phyloP scores from a whole-genome alignment of 1,140 invertebrate genomes.

The Leucophenga varia region DNA sequence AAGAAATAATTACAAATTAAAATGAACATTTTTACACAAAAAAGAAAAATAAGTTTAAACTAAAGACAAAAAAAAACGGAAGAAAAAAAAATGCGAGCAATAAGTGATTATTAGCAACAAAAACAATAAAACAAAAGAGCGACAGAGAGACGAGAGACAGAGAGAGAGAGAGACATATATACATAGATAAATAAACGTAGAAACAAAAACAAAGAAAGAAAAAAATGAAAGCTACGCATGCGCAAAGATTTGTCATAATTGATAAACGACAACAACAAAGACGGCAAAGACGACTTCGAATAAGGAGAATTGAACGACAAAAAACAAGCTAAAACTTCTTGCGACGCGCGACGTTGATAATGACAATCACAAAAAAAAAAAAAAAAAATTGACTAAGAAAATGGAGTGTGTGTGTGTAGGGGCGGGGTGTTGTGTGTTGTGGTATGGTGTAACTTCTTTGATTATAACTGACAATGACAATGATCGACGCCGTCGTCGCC shows the following conservation, averaged over 20 bases:
- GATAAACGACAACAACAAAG: slow-evolving; percentile 32
- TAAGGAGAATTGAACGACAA: slow-evolving; percentile 1
- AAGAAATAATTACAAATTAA: slow-evolving; percentile 52
- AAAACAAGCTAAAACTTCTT: not conserved
- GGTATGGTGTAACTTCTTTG: no score
- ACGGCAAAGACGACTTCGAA: no score
- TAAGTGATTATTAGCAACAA: no score
- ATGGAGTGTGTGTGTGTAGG: no score
- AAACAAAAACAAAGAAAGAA: no score
- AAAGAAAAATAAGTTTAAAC: slow-evolving; percentile 18
- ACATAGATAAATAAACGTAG: no score
- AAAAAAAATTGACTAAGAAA: no score
- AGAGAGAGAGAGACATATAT: slow-evolving; percentile 16
- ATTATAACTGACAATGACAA: no score
- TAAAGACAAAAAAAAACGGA: slow-evolving; percentile 7
- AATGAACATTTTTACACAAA: slow-evolving; percentile 50
- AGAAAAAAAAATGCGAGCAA: slow-evolving; percentile 7
- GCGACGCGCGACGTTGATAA: not conserved
- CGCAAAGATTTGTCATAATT: slow-evolving; percentile 56
- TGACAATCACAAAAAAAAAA: not conserved
- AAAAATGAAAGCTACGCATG: slow-evolving; percentile 54
- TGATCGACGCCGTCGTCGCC: no score
- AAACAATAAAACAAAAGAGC: no score
- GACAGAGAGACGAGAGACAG: not conserved
- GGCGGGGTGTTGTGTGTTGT: no score